phyloP scores from a whole-genome alignment of 2,888 invertebrate species.

The Nebria salina region DNA sequence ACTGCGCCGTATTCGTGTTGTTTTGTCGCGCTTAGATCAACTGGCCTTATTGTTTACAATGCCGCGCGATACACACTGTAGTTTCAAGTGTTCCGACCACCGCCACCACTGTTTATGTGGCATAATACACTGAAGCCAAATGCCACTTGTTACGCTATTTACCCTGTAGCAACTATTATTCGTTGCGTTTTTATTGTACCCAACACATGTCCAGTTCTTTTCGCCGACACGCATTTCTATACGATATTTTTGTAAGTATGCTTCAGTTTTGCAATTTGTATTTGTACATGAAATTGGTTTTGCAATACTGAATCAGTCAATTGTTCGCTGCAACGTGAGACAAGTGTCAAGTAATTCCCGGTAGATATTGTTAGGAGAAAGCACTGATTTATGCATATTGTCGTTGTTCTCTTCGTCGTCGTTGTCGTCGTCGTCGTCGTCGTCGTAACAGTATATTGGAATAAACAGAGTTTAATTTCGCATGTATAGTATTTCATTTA shows the following conservation, averaged over 20 bases:
- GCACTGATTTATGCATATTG: background rate
- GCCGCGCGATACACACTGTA: constrained; percentile 4
- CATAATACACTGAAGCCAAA: constrained; percentile 30
- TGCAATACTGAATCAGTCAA: too few species aligned
- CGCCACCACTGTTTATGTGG: background rate
- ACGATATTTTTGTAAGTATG: too few species aligned
- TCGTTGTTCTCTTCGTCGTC: too few species aligned
- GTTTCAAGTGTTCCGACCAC: background rate
- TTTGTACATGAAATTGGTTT: too few species aligned
- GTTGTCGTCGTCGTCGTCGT: too few species aligned
- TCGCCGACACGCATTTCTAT: background rate
- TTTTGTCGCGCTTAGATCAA: constrained; percentile 15
- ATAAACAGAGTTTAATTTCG: too few species aligned
- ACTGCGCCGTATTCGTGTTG: constrained; percentile 8
- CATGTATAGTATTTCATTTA: too few species aligned
- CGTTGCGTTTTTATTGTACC: too few species aligned
- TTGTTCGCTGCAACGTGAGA: background rate
- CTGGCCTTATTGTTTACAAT: constrained; percentile 20
- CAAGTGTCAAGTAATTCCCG: constrained; percentile 55
- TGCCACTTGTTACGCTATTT: constrained; percentile 40
- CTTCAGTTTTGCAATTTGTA: too few species aligned
- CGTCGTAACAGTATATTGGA: too few species aligned
- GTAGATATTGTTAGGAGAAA: constrained; percentile 58
- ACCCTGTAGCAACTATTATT: background rate
- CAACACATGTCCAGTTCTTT: background rate